phyloP scores from a whole-genome alignment of 2,113 vertebrate species.

The Pangasianodon hypophthalmus region DNA sequence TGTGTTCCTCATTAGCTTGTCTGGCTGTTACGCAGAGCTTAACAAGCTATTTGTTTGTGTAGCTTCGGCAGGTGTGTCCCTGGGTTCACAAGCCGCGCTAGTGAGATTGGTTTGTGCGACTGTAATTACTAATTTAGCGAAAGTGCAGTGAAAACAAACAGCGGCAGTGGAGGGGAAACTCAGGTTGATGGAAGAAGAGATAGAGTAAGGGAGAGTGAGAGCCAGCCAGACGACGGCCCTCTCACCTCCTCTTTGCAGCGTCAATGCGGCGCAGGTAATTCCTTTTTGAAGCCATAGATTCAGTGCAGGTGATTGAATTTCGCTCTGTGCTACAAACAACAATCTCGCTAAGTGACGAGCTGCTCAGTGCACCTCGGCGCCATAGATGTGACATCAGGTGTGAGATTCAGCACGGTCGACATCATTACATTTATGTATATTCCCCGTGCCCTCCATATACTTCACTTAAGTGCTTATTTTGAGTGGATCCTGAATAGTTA shows the following conservation, averaged over 20 bases:
- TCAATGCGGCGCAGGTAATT: slow-evolving; percentile 74
- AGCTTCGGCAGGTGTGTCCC: slow-evolving; percentile 69
- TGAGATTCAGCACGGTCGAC: slow-evolving; percentile 63
- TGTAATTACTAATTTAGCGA: slow-evolving; percentile 78
- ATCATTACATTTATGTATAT: slow-evolving; percentile 49
- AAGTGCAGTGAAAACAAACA: slow-evolving; percentile 75
- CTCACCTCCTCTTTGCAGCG: slow-evolving; percentile 67
- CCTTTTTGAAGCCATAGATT: slow-evolving; percentile 70
- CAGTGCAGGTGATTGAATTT: slow-evolving; percentile 73
- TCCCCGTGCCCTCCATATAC: neutral
- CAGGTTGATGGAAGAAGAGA: slow-evolving; percentile 60
- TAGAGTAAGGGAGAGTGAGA: neutral
- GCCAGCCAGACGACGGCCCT: slow-evolving; percentile 38
- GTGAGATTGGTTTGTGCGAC: slow-evolving; percentile 72
- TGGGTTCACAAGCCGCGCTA: slow-evolving; percentile 62
- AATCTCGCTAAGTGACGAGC: slow-evolving; percentile 64
- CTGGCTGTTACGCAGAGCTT: slow-evolving; percentile 56
- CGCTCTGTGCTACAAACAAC: slow-evolving; percentile 63
- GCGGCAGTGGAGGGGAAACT: slow-evolving; percentile 58
- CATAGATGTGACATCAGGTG: slow-evolving; percentile 67
- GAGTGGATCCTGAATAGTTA: neutral
- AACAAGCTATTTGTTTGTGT: slow-evolving; percentile 68
- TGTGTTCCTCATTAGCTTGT: slow-evolving; percentile 64
- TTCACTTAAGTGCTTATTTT: slow-evolving; percentile 16
- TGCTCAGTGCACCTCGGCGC: slow-evolving; percentile 68